A percentile compares a stretch with the other conserved stretches of the same genome.
Evolutionary conservation across 2,888 invertebrate genomes (phyloP).

Genomic region (Boloria euphrosyne): DNA sequence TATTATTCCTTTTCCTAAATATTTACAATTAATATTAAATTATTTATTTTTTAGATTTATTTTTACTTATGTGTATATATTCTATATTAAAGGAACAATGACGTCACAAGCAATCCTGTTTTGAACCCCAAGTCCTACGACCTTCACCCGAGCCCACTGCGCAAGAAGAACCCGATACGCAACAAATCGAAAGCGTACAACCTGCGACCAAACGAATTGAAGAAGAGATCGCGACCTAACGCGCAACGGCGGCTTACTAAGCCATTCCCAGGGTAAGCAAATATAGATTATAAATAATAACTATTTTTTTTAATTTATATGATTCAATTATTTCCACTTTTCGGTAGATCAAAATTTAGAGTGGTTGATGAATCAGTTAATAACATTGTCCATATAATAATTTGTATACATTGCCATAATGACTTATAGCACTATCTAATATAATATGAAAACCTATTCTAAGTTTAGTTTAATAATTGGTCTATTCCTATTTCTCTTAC

Average conservation of each 20-base stretch:
- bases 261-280: constrained; percentile 73
- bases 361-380: too few relatives aligned
- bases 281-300: neutral
- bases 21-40: neutral
- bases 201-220: constrained; percentile 59
- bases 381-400: too few relatives aligned
- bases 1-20: neutral
- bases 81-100: constrained; percentile 50
- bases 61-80: neutral
- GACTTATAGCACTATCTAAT: too few relatives aligned
- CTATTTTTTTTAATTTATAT: neutral
- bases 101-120: constrained; percentile 63
- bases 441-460: too few relatives aligned
- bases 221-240: constrained; percentile 56
- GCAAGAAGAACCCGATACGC: constrained; percentile 46
- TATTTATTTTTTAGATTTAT: too few relatives aligned
- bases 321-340: neutral
- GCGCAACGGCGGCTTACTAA: constrained; percentile 61
- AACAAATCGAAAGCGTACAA: constrained; percentile 48
- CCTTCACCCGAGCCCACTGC: constrained; percentile 54
- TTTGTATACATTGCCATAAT: too few relatives aligned
- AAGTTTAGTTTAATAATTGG: too few relatives aligned
- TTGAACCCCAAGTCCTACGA: constrained; percentile 67
- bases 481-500: too few relatives aligned
- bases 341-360: too few relatives aligned